A percentile compares a stretch with the other conserved stretches of the same genome.
These are phyloP conservation scores for Glareola pratincola DNA, from an alignment of 2,113 vertebrate species.

Conservation along the genomic window DNA sequence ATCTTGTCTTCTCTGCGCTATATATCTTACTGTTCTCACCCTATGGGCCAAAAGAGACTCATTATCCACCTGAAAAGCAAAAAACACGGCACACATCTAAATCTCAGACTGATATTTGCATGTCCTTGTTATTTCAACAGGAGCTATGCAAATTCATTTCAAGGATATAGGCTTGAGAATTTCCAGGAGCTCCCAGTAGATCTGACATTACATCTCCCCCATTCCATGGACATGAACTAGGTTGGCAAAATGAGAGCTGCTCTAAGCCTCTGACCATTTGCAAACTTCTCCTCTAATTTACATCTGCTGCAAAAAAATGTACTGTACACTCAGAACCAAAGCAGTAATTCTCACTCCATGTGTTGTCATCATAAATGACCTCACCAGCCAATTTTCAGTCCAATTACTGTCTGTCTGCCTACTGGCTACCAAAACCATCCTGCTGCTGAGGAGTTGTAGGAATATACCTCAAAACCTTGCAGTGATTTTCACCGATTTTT, in stretches of 20 bases:
- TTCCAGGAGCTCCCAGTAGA: conserved; percentile 4
- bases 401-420: conserved; percentile 26
- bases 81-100: conserved; percentile 25
- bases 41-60: conserved; percentile 54
- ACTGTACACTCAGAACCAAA: neutral
- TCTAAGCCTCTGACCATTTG: neutral
- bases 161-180: conserved; percentile 20
- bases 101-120: conserved; percentile 46
- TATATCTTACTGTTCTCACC: neutral
- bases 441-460: neutral
- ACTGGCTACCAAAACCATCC: neutral
- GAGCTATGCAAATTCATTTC: conserved; percentile 9
- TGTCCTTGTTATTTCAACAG: conserved; percentile 57
- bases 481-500: neutral
- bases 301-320: neutral
- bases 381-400: neutral
- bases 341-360: conserved; percentile 12
- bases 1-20: neutral
- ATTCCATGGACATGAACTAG: neutral
- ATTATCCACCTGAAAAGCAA: conserved; percentile 46
- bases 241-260: neutral
- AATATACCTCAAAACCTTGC: neutral
- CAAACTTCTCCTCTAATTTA: neutral
- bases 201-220: neutral
- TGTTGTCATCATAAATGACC: neutral